These are phyloP conservation scores for Heptranchias perlo DNA, from an alignment of 2,113 vertebrate species.

Conservation along the genomic window DNA sequence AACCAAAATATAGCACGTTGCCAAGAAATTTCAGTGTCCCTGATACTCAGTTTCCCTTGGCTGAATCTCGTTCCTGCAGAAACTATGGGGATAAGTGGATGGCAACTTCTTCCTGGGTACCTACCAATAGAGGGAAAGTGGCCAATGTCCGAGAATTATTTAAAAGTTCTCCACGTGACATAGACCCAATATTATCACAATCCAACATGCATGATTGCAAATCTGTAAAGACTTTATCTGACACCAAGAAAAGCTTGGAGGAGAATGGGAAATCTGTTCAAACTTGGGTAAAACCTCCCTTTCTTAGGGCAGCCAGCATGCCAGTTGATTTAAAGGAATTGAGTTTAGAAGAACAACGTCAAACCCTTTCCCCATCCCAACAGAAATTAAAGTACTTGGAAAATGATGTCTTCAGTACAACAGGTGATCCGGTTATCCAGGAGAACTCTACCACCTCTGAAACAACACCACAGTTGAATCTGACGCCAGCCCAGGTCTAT, in stretches of 20 bases:
- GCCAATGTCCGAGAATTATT: constrained; percentile 66
- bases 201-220: constrained; percentile 45
- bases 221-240: constrained; percentile 51
- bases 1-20: constrained; percentile 88
- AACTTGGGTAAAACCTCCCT: constrained; percentile 69
- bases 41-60: constrained; percentile 59
- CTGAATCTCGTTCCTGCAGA: constrained; percentile 32
- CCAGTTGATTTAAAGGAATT: constrained; percentile 71
- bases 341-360: constrained; percentile 50
- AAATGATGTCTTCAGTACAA: constrained; percentile 52
- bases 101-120: constrained; percentile 60
- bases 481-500: constrained; percentile 46
- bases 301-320: constrained; percentile 86
- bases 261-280: constrained; percentile 49
- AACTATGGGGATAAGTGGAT: constrained; percentile 67
- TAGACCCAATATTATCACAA: constrained; percentile 44
- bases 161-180: constrained; percentile 47
- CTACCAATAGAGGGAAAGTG: constrained; percentile 64
- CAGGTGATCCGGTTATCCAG: constrained; percentile 47
- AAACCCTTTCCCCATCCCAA: constrained; percentile 18
- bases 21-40: constrained; percentile 94
- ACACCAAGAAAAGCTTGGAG: constrained; percentile 47
- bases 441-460: not conserved
- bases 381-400: constrained; percentile 46
- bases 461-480: not conserved